These are phyloP conservation scores for Drosophila rubida DNA, from an alignment of 2,888 invertebrate genomes.

Conservation along the genomic window DNA sequence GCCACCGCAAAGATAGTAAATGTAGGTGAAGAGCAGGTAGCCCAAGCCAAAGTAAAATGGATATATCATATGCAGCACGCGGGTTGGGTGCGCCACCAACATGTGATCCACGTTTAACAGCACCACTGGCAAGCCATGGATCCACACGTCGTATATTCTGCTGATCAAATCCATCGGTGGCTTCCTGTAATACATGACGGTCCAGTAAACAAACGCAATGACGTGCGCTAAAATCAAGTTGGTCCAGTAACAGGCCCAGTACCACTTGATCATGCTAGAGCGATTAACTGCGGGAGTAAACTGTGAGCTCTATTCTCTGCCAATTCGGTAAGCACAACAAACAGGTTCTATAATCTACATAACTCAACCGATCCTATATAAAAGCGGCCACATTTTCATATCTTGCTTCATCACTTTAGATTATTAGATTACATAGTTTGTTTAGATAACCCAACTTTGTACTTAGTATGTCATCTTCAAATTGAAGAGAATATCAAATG, in stretches of 20 bases:
- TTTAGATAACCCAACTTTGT: no score
- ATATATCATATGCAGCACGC: constrained; percentile 54
- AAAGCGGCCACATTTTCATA: no score
- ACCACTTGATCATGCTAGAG: constrained; percentile 10
- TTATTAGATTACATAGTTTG: no score
- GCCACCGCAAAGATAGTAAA: constrained; percentile 34
- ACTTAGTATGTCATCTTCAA: no score
- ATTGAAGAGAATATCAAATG: no score
- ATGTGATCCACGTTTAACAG: constrained; percentile 45
- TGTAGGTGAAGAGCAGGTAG: constrained; percentile 26
- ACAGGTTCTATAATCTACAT: no score
- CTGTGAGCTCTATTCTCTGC: no score
- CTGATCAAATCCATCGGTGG: neutral
- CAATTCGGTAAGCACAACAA: no score
- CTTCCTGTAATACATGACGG: constrained; percentile 19
- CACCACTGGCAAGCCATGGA: constrained; percentile 36
- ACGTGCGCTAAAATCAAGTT: constrained; percentile 19
- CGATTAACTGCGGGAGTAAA: constrained; percentile 1
- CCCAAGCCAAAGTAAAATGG: constrained; percentile 20
- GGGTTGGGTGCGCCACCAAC: constrained; percentile 56
- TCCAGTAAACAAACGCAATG: constrained; percentile 41
- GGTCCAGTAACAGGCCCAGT: constrained; percentile 51
- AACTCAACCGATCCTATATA: no score
- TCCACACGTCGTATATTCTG: constrained; percentile 36
- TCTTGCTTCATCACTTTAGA: no score